A percentile compares a stretch with the other conserved stretches of the same genome.
These are phyloP conservation scores for Caenorhabditis sulstoni DNA, from an alignment of 2,888 invertebrate species.

Conservation along the genomic window DNA sequence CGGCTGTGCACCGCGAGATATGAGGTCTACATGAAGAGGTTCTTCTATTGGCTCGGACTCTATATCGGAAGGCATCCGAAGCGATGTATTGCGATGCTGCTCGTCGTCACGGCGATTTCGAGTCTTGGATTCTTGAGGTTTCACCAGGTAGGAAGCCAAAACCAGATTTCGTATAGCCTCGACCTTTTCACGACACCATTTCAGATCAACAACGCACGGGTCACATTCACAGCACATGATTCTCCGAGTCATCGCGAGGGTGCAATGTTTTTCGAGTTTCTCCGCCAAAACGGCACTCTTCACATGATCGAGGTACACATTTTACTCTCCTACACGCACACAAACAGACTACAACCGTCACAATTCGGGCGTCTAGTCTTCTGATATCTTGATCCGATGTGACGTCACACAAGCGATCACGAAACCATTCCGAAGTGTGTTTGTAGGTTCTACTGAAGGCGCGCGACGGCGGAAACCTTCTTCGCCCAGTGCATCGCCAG, in stretches of 20 bases:
- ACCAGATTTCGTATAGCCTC: not conserved
- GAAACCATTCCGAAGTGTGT: not conserved
- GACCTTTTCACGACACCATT: conserved; percentile 11
- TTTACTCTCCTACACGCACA: too few relatives aligned
- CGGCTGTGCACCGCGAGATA: conserved; percentile 45
- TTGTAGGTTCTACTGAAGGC: conserved; percentile 64
- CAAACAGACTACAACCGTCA: conserved; percentile 10
- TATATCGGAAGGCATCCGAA: conserved; percentile 70
- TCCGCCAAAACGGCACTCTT: conserved; percentile 72
- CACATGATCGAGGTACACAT: conserved; percentile 71
- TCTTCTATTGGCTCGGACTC: conserved; percentile 68
- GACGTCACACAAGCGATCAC: not conserved
- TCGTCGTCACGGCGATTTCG: conserved; percentile 61
- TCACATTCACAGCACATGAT: conserved; percentile 72
- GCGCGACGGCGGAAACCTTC: conserved; percentile 62
- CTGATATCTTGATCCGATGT: not conserved
- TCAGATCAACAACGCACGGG: conserved; percentile 73
- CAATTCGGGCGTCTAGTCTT: not conserved
- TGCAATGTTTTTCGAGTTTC: conserved; percentile 65
- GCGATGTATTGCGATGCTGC: conserved; percentile 59
- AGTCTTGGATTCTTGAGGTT: conserved; percentile 71
- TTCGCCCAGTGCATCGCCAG: conserved; percentile 51
- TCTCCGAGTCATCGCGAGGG: conserved; percentile 68
- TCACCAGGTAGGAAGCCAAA: conserved; percentile 63
- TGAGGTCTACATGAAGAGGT: conserved; percentile 58